Conservation (phyloP, 2,113 vertebrate species). For the Sceloporus tristichus region DNA sequence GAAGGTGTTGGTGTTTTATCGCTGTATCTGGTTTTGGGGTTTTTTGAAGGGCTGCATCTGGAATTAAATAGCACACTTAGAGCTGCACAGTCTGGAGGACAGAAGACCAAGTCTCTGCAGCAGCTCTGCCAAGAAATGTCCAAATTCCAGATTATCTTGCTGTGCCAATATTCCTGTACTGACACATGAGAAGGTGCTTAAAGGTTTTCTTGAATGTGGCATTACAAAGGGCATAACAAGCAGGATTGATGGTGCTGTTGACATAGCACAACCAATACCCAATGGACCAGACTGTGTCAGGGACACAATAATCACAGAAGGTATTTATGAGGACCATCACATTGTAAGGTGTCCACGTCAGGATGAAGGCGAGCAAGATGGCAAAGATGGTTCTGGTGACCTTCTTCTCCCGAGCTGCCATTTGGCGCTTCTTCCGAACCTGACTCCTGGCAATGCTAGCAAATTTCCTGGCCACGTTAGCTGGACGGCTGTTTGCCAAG, state of each 20-base stretch:
- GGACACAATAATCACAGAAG: conserved; percentile 94
- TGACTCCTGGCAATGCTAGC: conserved; percentile 98
- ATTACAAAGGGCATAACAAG: conserved; percentile 98
- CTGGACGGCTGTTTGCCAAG: conserved; percentile 84
- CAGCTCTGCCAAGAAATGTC: conserved; percentile 42
- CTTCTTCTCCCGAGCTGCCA: conserved; percentile 97
- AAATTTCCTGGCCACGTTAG: conserved; percentile 94
- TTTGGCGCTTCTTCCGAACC: conserved; percentile 95
- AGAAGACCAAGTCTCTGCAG: conserved; percentile 47
- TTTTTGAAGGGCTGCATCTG: conserved; percentile 55
- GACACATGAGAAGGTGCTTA: conserved; percentile 96
- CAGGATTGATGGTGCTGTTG: conserved; percentile 98
- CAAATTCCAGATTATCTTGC: conserved; percentile 86
- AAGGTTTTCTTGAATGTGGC: conserved; percentile 99
- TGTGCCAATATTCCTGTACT: conserved; percentile 95
- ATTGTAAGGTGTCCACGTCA: conserved; percentile 98
- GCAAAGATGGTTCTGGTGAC: conserved; percentile 98
- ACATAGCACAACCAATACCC: conserved; percentile 99
- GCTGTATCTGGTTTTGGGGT: conserved; percentile 12
- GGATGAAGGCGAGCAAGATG: conserved; percentile 96
- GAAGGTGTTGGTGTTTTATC: conserved; percentile 38
- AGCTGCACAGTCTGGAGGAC: conserved; percentile 34
- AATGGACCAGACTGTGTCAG: conserved; percentile 94
- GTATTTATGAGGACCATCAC: conserved; percentile 99
- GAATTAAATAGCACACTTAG: conserved; percentile 45